Conservation (phyloP, 2,113 vertebrate species). For the Theropithecus gelada region DNA sequence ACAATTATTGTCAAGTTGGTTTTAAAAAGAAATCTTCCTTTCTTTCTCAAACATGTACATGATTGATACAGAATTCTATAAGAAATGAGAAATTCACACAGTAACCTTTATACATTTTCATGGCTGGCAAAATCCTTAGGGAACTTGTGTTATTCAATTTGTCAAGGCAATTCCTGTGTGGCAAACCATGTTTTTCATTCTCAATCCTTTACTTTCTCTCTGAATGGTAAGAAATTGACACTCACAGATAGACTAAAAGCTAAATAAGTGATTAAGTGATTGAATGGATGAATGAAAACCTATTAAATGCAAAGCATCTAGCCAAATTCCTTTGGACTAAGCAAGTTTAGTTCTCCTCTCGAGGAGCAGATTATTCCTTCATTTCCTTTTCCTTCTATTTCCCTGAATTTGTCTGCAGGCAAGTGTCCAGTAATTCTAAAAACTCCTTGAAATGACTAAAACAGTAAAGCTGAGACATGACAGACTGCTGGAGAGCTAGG, state of each 20-base stretch:
- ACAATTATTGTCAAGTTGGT: background rate
- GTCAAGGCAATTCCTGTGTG: constrained; percentile 1
- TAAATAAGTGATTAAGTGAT: background rate
- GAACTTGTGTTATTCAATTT: constrained; percentile 15
- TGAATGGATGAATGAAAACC: background rate
- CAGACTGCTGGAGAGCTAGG: background rate
- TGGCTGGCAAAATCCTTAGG: background rate
- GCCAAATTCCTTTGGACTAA: background rate
- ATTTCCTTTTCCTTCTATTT: background rate
- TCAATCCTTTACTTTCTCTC: background rate
- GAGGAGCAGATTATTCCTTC: background rate
- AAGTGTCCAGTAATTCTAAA: background rate
- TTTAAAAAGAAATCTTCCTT: constrained; percentile 8
- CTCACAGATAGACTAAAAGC: background rate
- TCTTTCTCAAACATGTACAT: background rate
- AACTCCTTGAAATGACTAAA: background rate
- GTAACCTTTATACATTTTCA: background rate
- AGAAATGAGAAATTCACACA: background rate
- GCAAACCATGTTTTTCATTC: background rate
- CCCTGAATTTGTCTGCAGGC: constrained; percentile 2
- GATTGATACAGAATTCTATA: background rate
- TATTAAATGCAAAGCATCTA: background rate
- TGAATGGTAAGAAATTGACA: background rate
- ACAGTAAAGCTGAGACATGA: background rate
- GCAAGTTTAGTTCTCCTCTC: background rate